A percentile compares a stretch with the other conserved stretches of the same genome.
Conservation (phyloP, 2,797 vertebrate genomes). For the Chelonia mydas region DNA sequence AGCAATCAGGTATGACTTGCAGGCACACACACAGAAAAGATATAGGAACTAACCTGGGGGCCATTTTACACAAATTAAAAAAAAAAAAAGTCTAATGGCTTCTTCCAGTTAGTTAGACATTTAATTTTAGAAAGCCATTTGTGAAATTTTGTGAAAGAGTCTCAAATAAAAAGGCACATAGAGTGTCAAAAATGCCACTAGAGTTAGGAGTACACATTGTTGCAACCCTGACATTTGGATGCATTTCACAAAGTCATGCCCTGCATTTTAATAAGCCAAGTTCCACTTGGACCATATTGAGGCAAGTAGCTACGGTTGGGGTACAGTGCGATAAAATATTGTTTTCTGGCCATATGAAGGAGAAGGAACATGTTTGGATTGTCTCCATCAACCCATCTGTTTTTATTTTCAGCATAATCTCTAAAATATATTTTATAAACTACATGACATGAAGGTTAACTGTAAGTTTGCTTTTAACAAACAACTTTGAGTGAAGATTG, state of each 20-base stretch:
- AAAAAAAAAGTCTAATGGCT: not conserved
- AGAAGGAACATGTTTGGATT: conserved; percentile 24
- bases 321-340: not conserved
- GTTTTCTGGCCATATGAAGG: not conserved
- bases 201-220: not conserved
- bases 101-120: not conserved
- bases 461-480: conserved; percentile 40
- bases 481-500: not conserved
- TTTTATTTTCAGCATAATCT: conserved; percentile 41
- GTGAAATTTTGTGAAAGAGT: not conserved
- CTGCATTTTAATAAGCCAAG: not conserved
- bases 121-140: not conserved
- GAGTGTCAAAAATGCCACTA: not conserved
- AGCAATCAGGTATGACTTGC: not conserved
- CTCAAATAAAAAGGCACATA: not conserved
- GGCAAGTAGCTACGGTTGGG: not conserved
- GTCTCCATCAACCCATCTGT: conserved; percentile 48
- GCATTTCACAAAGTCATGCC: not conserved
- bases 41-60: not conserved
- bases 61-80: not conserved
- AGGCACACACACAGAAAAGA: not conserved
- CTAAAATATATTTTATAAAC: conserved; percentile 49
- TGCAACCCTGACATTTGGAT: not conserved
- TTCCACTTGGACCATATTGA: not conserved
- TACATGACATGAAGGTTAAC: conserved; percentile 18